These are phyloP conservation scores for Dicrurus megarhynchus DNA, from an alignment of 2,113 vertebrate genomes.

Conservation along the genomic window DNA sequence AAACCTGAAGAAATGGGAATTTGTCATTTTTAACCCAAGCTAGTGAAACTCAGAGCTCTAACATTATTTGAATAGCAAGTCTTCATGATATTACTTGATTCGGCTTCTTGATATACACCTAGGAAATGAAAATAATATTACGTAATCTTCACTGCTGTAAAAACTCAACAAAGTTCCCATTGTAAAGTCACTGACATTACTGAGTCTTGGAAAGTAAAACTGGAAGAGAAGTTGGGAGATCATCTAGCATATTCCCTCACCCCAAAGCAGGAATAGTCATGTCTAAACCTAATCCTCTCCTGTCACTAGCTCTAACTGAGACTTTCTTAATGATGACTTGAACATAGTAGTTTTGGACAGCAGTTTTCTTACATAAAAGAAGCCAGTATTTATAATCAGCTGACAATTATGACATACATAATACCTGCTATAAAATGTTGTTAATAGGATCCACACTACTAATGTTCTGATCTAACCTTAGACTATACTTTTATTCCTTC, in stretches of 20 bases:
- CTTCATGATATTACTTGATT: neutral
- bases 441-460: neutral
- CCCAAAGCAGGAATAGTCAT: neutral
- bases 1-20: neutral
- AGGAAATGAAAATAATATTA: neutral
- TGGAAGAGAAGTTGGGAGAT: neutral
- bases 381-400: neutral
- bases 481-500: neutral
- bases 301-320: neutral
- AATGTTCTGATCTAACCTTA: neutral
- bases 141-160: neutral
- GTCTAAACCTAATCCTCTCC: neutral
- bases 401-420: neutral
- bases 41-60: neutral
- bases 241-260: neutral
- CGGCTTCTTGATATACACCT: neutral
- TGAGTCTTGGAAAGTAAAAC: neutral
- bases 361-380: neutral
- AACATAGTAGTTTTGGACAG: neutral
- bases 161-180: neutral
- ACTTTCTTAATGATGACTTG: neutral
- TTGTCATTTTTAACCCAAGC: neutral
- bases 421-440: neutral
- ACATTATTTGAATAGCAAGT: neutral
- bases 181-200: neutral